Conservation (phyloP, 2,888 invertebrate genomes). For the Aproaerema taeniolella region DNA sequence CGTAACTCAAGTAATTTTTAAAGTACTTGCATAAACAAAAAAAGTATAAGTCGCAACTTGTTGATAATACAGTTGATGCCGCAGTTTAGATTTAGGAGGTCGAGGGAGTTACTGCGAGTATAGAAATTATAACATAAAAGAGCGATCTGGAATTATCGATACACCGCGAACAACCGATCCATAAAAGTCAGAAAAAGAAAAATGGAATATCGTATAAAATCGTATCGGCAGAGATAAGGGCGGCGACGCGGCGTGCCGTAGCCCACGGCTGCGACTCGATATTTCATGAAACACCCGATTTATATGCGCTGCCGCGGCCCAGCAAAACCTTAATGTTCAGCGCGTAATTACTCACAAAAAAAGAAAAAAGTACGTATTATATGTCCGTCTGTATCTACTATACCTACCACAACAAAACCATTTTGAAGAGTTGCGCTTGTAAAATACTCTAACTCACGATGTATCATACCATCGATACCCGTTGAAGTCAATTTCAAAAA, state of each 20-base stretch:
- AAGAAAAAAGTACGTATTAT: conserved; percentile 37
- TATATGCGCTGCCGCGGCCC: conserved; percentile 62
- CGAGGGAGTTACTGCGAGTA: conserved; percentile 22
- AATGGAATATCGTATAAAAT: conserved; percentile 70
- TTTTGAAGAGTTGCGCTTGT: conserved; percentile 10
- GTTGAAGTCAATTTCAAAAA: not conserved
- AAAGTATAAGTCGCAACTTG: no score
- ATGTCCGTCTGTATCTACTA: conserved; percentile 15
- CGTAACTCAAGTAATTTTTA: conserved; percentile 41
- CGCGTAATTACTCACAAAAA: conserved; percentile 63
- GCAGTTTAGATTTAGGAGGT: conserved; percentile 11
- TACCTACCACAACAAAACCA: conserved; percentile 11
- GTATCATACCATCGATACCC: conserved; percentile 1
- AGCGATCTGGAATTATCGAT: conserved; percentile 67
- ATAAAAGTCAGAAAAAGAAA: conserved; percentile 71
- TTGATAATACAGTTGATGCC: no score
- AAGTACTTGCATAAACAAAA: conserved; percentile 32
- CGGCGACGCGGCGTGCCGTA: conserved; percentile 58
- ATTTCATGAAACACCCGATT: conserved; percentile 73
- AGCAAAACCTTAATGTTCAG: conserved; percentile 64
- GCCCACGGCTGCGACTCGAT: conserved; percentile 69
- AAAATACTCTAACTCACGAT: conserved; percentile 11
- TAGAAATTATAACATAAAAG: conserved; percentile 52
- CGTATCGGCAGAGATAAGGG: conserved; percentile 68
- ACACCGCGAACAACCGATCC: conserved; percentile 68